Evolutionary conservation across 1,140 invertebrate species (phyloP), one percentile per base, ranked within the genome.

Genomic region (Panagrolaimus sp.): DNA sequence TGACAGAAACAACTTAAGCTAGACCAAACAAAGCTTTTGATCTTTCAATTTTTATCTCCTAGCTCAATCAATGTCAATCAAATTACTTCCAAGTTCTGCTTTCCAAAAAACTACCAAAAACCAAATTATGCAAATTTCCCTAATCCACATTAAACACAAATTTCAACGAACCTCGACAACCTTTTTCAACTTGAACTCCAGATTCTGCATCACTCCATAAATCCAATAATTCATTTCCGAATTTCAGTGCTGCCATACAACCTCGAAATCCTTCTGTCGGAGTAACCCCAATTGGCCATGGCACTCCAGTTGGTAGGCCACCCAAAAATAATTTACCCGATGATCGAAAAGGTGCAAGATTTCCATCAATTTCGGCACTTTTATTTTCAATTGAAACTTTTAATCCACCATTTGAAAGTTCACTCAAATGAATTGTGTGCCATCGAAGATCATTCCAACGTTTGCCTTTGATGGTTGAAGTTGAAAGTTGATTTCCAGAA

Each of bases 251-350:
- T 0, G 92, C 91, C 72, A 98, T 86, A 81, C 94, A 98, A 1
- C 95, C 94, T 83, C 94, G 91, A 84, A 93, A 97, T 0, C 94
- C 94, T 77, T 92, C 89, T 62, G 88, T 87, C 0, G 93, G 93
- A 43, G 91, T 89, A 21, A 58, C 68, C 9, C 68, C 65, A 2
- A 62, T 52, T 21, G 66, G 70, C 21, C 65, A 17, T 9, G 70
- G 32, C 8, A 71, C 70, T 44, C 62, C 65, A 24, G 58, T 65
- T 38, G 65, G 65, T 9, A 15, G 90, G 85, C 62, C 89, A 89
- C 43, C 90, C 89, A 0, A 92, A 92, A 68, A 96, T 84, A 68
- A 88, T 86, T 4, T 86, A 84, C 76, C 91, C 93, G 85, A 91
- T 89, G 70, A 90, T 89, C 80, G 90, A 90, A 43, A 91, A 90